These are phyloP conservation scores for Paramormyrops hopkinsi DNA, from an alignment of 2,797 vertebrate genomes.

Conservation along the genomic window DNA sequence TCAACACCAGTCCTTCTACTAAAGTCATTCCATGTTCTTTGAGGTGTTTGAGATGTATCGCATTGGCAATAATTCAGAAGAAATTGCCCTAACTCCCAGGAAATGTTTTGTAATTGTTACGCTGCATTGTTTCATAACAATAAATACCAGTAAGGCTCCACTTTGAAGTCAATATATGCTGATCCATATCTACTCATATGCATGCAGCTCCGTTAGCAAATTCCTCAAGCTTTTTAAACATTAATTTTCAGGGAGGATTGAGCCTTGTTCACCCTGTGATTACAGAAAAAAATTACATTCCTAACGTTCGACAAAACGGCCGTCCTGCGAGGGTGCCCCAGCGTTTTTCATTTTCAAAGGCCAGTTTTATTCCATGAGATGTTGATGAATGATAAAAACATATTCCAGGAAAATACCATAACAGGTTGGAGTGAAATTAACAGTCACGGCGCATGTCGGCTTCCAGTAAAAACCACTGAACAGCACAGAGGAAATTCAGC, in stretches of 20 bases:
- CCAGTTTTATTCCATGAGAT: not conserved
- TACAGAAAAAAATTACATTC: not conserved
- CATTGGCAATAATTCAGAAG: not conserved
- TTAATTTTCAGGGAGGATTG: not conserved
- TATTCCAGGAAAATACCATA: slow-evolving; percentile 13
- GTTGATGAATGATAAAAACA: slow-evolving; percentile 15
- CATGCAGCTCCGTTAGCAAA: not conserved
- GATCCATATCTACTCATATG: not conserved
- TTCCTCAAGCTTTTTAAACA: slow-evolving; percentile 6
- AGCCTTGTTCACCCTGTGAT: not conserved
- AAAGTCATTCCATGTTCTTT: not conserved
- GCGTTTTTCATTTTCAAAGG: not conserved
- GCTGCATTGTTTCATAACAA: not conserved
- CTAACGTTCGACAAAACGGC: not conserved
- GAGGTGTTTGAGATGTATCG: not conserved
- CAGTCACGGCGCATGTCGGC: not conserved
- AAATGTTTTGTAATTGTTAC: not conserved
- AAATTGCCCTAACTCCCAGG: not conserved
- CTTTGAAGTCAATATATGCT: not conserved
- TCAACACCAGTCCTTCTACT: not conserved
- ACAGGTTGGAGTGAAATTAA: not conserved
- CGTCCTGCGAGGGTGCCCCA: not conserved
- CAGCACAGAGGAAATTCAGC: not conserved
- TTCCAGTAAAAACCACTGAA: not conserved
- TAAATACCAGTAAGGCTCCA: not conserved